phyloP scores from a whole-genome alignment of 2,888 invertebrate genomes.

The Oscheius sp. region DNA sequence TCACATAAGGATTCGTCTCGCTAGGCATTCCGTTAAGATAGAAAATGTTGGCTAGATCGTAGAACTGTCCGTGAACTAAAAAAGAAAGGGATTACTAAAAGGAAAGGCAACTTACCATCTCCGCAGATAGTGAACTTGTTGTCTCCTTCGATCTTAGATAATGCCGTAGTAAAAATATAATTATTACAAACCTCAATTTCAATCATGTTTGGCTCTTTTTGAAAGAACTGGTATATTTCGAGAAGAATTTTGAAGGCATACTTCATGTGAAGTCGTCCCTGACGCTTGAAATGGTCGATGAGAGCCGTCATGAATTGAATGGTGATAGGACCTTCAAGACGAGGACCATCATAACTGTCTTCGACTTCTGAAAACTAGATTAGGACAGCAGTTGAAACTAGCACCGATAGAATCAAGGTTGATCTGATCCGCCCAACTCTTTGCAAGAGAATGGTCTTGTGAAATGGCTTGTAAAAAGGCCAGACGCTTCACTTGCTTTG shows the following conservation, averaged over 20 bases:
- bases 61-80: slow-evolving; percentile 92
- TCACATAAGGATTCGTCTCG: slow-evolving; percentile 91
- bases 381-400: background rate
- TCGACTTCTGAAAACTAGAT: slow-evolving; percentile 83
- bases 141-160: slow-evolving; percentile 30
- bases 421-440: slow-evolving; percentile 88
- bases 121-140: slow-evolving; percentile 94
- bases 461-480: slow-evolving; percentile 97
- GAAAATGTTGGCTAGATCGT: slow-evolving; percentile 97
- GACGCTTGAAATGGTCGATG: slow-evolving; percentile 88
- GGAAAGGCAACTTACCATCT: slow-evolving; percentile 78
- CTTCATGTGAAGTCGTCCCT: slow-evolving; percentile 93
- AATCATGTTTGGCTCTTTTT: slow-evolving; percentile 85
- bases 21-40: slow-evolving; percentile 95
- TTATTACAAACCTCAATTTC: slow-evolving; percentile 82
- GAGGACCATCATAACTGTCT: slow-evolving; percentile 91
- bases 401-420: slow-evolving; percentile 78
- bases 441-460: slow-evolving; percentile 85
- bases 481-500: slow-evolving; percentile 91
- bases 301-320: slow-evolving; percentile 88
- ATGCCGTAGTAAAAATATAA: background rate
- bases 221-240: slow-evolving; percentile 83
- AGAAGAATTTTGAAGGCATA: slow-evolving; percentile 94
- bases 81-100: too few relatives aligned
- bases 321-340: slow-evolving; percentile 85